phyloP scores from a whole-genome alignment of 2,888 invertebrate species.

The Ormyrus pomaceus region DNA sequence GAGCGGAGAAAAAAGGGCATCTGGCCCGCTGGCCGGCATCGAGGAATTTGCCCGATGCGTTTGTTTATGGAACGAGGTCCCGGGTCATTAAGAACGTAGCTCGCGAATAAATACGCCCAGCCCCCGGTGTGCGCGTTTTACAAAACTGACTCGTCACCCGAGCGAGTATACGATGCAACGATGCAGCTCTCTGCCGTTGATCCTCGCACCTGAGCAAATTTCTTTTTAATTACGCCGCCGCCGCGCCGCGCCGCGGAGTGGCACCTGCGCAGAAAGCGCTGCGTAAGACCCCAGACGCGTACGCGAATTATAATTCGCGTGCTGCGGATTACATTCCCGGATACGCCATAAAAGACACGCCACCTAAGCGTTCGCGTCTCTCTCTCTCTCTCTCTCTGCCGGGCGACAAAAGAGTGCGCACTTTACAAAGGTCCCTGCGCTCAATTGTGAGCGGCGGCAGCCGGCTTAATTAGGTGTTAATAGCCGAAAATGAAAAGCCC shows the following conservation, averaged over 20 bases:
- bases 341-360: too few relatives aligned
- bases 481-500: constrained; percentile 41
- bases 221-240: constrained; percentile 62
- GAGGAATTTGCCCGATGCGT: constrained; percentile 21
- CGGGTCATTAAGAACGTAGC: constrained; percentile 29
- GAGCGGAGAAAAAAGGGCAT: too few relatives aligned
- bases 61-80: constrained; percentile 36
- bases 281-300: too few relatives aligned
- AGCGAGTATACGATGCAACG: constrained; percentile 54
- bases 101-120: background rate
- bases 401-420: background rate
- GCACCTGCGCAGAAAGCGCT: background rate
- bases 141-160: constrained; percentile 73
- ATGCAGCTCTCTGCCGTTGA: background rate
- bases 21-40: background rate
- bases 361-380: too few relatives aligned
- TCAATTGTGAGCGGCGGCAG: background rate
- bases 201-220: constrained; percentile 72
- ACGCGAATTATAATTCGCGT: background rate
- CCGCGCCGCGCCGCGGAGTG: constrained; percentile 57
- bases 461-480: constrained; percentile 55
- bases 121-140: constrained; percentile 15
- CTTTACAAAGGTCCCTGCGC: too few relatives aligned
- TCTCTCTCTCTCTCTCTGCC: too few relatives aligned
- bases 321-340: background rate